Evolutionary conservation across 2,797 vertebrate species (phyloP), one percentile per base, ranked within the genome.

Genomic region (Champsocephalus esox): DNA sequence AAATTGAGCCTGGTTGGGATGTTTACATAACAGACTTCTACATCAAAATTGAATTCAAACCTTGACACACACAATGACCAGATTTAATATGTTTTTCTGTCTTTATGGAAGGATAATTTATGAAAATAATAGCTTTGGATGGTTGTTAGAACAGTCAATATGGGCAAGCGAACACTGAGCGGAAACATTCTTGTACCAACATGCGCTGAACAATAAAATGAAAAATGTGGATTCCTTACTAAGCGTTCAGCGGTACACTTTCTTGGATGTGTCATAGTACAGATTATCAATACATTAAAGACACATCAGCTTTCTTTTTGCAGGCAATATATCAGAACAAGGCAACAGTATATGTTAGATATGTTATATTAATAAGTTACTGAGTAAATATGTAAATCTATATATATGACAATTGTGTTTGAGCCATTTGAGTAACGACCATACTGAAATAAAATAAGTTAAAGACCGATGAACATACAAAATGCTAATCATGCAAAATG

Each of bases 1-100:
- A 81, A 89, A 91, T 92, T 89, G 88, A 74, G 81, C 65, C 80
- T 89, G 88, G 90, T 89, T 91, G 88, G 89, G 93, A 91, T 87
- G 72, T 89, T 84, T 87, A 86, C 90, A 90, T 82, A 88, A 86
- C 87, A 89, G 82, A 77, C 81, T 62, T 82, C 79, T 80, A 73
- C 83, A 87, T 83, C 81, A 85, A 73, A 60, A 84, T 79, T 87
- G 84, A 86, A 82, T 91, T 62, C 73, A 72, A 81, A 82, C 61
- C 72, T 75, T 78, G 84, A 86, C 77, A 86, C 83, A 89, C 81
- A 90, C 87, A 85, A 88, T 88, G 82, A 77, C 73, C 84, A 72
- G 80, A 85, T 86, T 89, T 85, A 79, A 84, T 85, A 82, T 84
- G 76, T 73, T 68, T 90, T 75, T 83, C 88, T 88, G 81, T 82